Evolutionary conservation across 2,113 vertebrate species (phyloP).

Genomic region (Mirounga angustirostris): DNA sequence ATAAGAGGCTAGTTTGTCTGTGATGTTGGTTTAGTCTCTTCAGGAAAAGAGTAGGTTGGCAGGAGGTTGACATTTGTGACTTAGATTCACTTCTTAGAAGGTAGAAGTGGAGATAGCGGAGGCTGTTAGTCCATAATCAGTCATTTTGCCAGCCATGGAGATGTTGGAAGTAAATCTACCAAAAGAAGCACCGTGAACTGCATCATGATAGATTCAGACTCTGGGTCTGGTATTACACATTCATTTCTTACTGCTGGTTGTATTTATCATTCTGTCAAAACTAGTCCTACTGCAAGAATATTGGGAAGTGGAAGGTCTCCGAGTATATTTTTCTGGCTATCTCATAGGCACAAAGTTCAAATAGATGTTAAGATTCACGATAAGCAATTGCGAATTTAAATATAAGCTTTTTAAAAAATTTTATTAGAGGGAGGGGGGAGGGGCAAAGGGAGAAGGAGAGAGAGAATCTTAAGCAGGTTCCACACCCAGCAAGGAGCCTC

Average conservation of each 20-base stretch:
- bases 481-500: background rate
- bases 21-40: background rate
- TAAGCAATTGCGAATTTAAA: background rate
- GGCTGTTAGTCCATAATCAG: background rate
- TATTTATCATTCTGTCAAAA: slow-evolving; percentile 63
- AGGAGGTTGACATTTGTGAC: background rate
- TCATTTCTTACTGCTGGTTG: background rate
- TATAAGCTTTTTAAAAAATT: background rate
- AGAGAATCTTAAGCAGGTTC: background rate
- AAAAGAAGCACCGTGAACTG: background rate
- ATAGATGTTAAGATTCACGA: background rate
- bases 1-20: background rate
- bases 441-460: background rate
- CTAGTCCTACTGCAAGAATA: background rate
- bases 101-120: background rate
- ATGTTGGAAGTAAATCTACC: background rate
- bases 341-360: background rate
- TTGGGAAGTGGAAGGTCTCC: background rate
- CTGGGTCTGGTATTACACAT: background rate
- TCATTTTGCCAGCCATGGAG: background rate
- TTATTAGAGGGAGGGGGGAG: background rate
- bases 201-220: slow-evolving; percentile 12
- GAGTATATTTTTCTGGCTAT: background rate
- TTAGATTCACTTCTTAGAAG: slow-evolving; percentile 17
- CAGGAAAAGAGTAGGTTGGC: background rate